phyloP scores from a whole-genome alignment of 2,888 invertebrate genomes.

The Drosophila fulvimacula region DNA sequence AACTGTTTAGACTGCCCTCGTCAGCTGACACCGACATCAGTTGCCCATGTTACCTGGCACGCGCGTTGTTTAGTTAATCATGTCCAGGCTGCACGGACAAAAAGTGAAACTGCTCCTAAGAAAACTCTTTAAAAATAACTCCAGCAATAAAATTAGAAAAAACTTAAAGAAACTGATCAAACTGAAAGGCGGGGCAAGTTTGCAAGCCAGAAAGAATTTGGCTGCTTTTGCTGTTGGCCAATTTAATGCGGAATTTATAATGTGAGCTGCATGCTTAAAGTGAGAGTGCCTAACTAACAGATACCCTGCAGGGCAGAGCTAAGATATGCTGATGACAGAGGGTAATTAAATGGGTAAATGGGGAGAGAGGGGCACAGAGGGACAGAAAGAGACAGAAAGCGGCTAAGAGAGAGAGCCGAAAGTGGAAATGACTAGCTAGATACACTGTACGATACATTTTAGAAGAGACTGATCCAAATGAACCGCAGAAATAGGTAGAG shows the following conservation, averaged over 20 bases:
- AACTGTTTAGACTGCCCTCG: slow-evolving; percentile 16
- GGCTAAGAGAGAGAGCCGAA: too few species aligned
- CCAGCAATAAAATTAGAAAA: neutral
- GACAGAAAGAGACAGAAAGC: too few species aligned
- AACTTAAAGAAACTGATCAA: neutral
- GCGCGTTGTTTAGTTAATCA: slow-evolving; percentile 36
- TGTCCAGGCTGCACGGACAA: slow-evolving; percentile 10
- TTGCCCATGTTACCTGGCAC: neutral
- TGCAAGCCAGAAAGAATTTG: too few species aligned
- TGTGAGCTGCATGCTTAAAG: neutral
- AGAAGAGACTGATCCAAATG: too few species aligned
- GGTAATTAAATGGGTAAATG: too few species aligned
- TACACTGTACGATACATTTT: too few species aligned
- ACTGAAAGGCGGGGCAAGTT: slow-evolving; percentile 12
- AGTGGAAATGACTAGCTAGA: too few species aligned
- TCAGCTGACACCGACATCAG: slow-evolving; percentile 5
- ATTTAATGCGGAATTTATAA: slow-evolving; percentile 13
- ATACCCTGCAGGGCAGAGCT: neutral
- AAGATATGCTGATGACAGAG: too few species aligned
- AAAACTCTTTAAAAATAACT: neutral
- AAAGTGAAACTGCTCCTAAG: neutral
- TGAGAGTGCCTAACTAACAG: neutral
- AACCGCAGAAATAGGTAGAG: too few species aligned
- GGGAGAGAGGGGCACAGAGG: neutral
- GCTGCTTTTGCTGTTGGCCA: slow-evolving; percentile 8